Evolutionary conservation across 2,888 invertebrate species (phyloP).

Genomic region (Microdon myrmicae): DNA sequence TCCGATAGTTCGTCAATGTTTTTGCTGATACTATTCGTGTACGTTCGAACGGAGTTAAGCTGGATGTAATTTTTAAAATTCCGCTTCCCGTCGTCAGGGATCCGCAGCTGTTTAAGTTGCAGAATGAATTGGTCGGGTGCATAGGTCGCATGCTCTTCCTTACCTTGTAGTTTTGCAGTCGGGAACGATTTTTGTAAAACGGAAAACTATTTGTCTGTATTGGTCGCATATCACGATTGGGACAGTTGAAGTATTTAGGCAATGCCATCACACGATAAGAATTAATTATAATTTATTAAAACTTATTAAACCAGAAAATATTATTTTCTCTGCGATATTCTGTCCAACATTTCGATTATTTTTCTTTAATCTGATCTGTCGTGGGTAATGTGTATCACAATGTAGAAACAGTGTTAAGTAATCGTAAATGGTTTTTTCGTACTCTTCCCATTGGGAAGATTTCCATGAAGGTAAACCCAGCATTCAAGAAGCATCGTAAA

Average conservation of each 20-base stretch:
- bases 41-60: constrained; percentile 59
- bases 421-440: too few species aligned
- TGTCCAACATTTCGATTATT: constrained; percentile 31
- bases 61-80: constrained; percentile 64
- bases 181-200: constrained; percentile 62
- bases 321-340: constrained; percentile 23
- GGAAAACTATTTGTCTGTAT: constrained; percentile 61
- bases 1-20: constrained; percentile 88
- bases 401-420: too few species aligned
- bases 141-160: constrained; percentile 54
- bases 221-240: constrained; percentile 29
- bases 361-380: constrained; percentile 25
- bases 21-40: constrained; percentile 59
- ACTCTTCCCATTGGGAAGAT: too few species aligned
- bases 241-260: constrained; percentile 69
- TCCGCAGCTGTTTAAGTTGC: constrained; percentile 61
- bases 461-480: too few species aligned
- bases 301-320: constrained; percentile 6
- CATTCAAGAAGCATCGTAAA: too few species aligned
- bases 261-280: constrained; percentile 71
- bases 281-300: constrained; percentile 4
- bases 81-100: constrained; percentile 65
- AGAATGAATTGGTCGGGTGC: constrained; percentile 61
- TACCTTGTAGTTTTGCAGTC: constrained; percentile 20
- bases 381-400: constrained; percentile 22